Conservation (phyloP, 1,140 invertebrate genomes). For the Drosophila serrata region DNA sequence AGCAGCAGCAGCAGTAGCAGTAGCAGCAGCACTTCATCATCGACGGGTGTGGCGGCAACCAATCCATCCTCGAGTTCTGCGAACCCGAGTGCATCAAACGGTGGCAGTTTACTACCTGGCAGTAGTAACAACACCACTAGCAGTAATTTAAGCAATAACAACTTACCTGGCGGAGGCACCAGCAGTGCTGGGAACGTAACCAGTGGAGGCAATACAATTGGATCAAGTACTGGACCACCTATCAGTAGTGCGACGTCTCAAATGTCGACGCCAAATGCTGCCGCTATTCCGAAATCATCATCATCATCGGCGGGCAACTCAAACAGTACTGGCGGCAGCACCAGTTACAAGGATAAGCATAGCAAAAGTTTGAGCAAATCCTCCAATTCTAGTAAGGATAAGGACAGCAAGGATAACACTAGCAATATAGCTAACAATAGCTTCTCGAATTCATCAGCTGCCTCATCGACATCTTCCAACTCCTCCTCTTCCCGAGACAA, state of each 20-base stretch:
- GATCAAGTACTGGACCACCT: not conserved
- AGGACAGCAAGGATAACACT: slow-evolving; percentile 69
- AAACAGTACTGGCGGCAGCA: slow-evolving; percentile 26
- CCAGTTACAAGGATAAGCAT: slow-evolving; percentile 81
- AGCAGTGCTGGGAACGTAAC: slow-evolving; percentile 11
- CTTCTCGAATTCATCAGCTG: slow-evolving; percentile 61
- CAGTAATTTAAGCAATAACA: slow-evolving; percentile 38
- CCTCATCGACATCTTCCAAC: slow-evolving; percentile 68
- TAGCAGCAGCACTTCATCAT: slow-evolving; percentile 48
- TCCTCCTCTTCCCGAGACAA: slow-evolving; percentile 75
- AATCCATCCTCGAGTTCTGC: slow-evolving; percentile 50
- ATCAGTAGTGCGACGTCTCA: slow-evolving; percentile 14
- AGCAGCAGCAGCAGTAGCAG: slow-evolving; percentile 51
- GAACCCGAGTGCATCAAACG: slow-evolving; percentile 27
- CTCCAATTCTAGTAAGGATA: slow-evolving; percentile 78
- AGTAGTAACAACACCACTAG: slow-evolving; percentile 26
- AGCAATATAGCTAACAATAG: slow-evolving; percentile 57
- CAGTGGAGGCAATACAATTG: slow-evolving; percentile 13
- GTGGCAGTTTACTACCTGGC: slow-evolving; percentile 37
- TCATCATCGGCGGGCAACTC: slow-evolving; percentile 49
- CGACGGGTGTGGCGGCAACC: slow-evolving; percentile 18
- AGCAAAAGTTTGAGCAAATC: slow-evolving; percentile 76
- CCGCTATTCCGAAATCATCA: slow-evolving; percentile 27
- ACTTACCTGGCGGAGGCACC: slow-evolving; percentile 7
- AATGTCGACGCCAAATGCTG: slow-evolving; percentile 1